phyloP scores from a whole-genome alignment of 2,113 vertebrate genomes.

The Hypomesus transpacificus region DNA sequence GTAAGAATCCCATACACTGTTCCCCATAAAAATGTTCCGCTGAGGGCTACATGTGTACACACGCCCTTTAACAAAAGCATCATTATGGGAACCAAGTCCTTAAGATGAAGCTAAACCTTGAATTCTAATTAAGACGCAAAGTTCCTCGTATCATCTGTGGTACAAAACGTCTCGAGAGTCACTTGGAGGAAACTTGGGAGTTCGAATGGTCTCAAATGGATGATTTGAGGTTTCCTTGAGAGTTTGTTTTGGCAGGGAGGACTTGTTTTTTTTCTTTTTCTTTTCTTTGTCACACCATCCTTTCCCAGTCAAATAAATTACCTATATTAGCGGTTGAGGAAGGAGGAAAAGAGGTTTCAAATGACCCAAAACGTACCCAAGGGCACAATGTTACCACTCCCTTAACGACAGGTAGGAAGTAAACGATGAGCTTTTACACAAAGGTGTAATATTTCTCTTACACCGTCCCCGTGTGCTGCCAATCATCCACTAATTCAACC shows the following conservation, averaged over 20 bases:
- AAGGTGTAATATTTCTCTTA: slow-evolving; percentile 51
- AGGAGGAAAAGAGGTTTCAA: slow-evolving; percentile 46
- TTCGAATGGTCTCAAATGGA: slow-evolving; percentile 2
- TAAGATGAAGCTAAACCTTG: neutral
- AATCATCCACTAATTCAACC: neutral
- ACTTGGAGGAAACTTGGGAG: neutral
- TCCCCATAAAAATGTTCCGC: neutral
- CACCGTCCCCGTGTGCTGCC: slow-evolving; percentile 13
- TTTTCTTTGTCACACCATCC: slow-evolving; percentile 48
- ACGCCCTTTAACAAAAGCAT: neutral
- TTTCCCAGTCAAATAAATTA: slow-evolving; percentile 39
- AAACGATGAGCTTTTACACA: slow-evolving; percentile 28
- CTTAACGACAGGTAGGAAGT: slow-evolving; percentile 27
- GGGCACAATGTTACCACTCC: slow-evolving; percentile 33
- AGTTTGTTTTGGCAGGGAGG: slow-evolving; percentile 7
- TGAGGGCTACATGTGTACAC: neutral
- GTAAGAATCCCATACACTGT: neutral
- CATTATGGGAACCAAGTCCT: neutral
- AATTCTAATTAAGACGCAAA: neutral
- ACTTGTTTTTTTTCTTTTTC: too few species aligned
- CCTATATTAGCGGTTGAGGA: slow-evolving; percentile 37
- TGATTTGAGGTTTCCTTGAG: slow-evolving; percentile 32
- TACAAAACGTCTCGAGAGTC: neutral
- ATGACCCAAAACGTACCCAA: slow-evolving; percentile 46
- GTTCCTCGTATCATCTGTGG: neutral